Evolutionary conservation across 2,797 vertebrate species (phyloP).

Genomic region (Macropodus opercularis): DNA sequence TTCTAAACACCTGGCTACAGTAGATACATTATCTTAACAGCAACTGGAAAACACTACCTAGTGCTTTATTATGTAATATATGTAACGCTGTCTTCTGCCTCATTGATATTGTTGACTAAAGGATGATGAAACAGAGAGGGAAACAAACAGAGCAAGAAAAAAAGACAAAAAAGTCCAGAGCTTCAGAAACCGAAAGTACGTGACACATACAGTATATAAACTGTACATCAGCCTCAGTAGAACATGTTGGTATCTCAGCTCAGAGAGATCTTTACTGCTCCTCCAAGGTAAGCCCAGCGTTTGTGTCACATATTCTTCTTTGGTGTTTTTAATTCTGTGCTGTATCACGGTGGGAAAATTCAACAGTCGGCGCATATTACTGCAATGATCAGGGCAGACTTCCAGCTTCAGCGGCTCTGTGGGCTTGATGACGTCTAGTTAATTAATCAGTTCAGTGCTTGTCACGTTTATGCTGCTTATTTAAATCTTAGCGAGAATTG

Average conservation of each 20-base stretch:
- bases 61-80: background rate
- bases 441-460: background rate
- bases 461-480: background rate
- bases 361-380: background rate
- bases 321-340: too few species aligned
- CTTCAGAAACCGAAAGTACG: slow-evolving; percentile 63
- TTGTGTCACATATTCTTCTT: too few species aligned
- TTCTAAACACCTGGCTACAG: background rate
- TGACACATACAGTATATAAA: slow-evolving; percentile 53
- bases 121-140: slow-evolving; percentile 21
- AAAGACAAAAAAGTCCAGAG: slow-evolving; percentile 27
- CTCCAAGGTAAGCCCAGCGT: slow-evolving; percentile 65
- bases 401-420: slow-evolving; percentile 2
- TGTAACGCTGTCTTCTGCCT: slow-evolving; percentile 9
- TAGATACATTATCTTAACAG: background rate
- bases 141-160: slow-evolving; percentile 8
- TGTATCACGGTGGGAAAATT: background rate
- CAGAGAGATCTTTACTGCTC: slow-evolving; percentile 21
- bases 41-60: background rate
- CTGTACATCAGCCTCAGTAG: slow-evolving; percentile 6
- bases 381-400: background rate
- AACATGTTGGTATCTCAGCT: slow-evolving; percentile 36
- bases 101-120: slow-evolving; percentile 38
- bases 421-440: background rate
- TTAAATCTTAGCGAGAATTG: background rate